Evolutionary conservation across 2,113 vertebrate genomes (phyloP).

Genomic region (Capricornis sumatraensis): DNA sequence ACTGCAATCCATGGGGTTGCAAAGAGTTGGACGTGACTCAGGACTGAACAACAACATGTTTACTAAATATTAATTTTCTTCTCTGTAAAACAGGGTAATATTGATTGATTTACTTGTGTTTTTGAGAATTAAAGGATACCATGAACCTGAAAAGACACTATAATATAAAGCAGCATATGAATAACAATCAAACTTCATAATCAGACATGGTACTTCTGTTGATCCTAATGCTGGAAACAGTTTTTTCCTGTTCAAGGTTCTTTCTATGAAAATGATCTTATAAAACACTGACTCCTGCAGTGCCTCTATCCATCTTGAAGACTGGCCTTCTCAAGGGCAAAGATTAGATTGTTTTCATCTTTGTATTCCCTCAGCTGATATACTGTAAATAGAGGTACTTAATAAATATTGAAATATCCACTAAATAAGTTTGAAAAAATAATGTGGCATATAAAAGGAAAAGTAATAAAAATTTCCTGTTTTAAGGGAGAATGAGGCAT

Average conservation of each 20-base stretch:
- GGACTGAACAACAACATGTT: background rate
- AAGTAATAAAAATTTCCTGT: background rate
- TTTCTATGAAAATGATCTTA: background rate
- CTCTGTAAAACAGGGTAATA: background rate
- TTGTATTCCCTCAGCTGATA: background rate
- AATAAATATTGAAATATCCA: background rate
- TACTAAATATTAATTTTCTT: background rate
- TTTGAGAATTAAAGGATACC: background rate
- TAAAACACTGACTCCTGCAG: background rate
- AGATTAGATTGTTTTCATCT: background rate
- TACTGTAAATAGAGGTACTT: background rate
- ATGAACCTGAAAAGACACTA: background rate
- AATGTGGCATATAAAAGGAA: background rate
- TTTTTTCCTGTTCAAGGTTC: background rate
- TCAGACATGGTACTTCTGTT: background rate
- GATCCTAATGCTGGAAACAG: background rate
- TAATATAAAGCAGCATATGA: background rate
- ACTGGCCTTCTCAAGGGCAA: background rate
- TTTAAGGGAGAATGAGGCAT: background rate
- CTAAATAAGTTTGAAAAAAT: slow-evolving; percentile 11
- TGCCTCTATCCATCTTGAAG: background rate
- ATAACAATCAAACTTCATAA: background rate
- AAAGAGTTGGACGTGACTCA: background rate
- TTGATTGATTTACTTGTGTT: background rate
- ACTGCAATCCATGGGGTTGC: background rate